Evolutionary conservation across 2,888 invertebrate genomes (phyloP).

Genomic region (Andrena bicolor): DNA sequence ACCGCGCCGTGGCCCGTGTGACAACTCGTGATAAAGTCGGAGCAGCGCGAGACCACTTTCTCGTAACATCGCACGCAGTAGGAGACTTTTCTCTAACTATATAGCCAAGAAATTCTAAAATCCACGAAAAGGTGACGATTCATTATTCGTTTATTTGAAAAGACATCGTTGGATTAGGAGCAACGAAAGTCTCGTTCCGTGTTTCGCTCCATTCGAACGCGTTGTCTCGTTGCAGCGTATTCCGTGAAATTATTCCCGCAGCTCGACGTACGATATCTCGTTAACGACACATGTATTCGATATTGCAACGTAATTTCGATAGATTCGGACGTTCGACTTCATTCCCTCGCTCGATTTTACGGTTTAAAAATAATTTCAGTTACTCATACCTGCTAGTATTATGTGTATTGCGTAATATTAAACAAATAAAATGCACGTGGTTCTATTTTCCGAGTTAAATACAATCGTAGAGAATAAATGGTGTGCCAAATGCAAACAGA

Average conservation of each 20-base stretch:
- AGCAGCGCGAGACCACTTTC: constrained; percentile 38
- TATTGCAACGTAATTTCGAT: constrained; percentile 7
- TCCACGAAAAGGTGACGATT: constrained; percentile 15
- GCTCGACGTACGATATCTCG: neutral
- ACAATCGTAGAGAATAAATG: constrained; percentile 15
- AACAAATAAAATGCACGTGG: constrained; percentile 53
- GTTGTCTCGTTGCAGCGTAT: neutral
- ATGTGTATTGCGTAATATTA: constrained; percentile 56
- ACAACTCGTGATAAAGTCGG: constrained; percentile 39
- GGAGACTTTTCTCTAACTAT: neutral
- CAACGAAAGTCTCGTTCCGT: neutral
- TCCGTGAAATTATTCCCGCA: constrained; percentile 23
- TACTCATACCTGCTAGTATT: constrained; percentile 47
- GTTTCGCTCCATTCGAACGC: neutral
- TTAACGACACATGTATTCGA: constrained; percentile 12
- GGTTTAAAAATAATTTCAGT: constrained; percentile 56
- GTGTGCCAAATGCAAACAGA: neutral
- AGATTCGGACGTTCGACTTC: constrained; percentile 8
- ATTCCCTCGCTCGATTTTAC: constrained; percentile 24
- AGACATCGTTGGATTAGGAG: neutral
- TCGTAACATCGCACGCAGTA: constrained; percentile 28
- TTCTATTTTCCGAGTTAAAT: constrained; percentile 24
- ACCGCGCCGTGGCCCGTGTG: constrained; percentile 32
- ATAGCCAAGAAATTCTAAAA: constrained; percentile 6
- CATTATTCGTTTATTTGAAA: neutral